Evolutionary conservation across 2,888 invertebrate species (phyloP), one percentile per base, ranked within the genome.

Genomic region (Eristalis tenax): DNA sequence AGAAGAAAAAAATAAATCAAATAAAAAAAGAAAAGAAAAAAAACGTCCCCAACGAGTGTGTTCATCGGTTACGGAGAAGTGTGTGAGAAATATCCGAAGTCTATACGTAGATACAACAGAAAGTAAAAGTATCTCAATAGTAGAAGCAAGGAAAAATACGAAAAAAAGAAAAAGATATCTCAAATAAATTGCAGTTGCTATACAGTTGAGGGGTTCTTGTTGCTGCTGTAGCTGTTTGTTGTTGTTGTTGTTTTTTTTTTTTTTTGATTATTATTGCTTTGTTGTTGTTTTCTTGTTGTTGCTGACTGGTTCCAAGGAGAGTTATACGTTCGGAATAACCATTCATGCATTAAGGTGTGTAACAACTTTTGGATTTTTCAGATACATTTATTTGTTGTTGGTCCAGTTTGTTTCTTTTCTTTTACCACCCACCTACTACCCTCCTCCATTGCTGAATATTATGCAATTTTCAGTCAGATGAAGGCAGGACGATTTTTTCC

Each of bases 301-400:
- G 50, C 32, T 83, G 63, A 65, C 83, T 87, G 83, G 68, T 76
- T 65, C 76, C 87, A 87, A 87, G 83, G 83, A 79, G 87, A 83
- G 26, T 83, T 87, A 50, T 50, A 87, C 87, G 79, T 83, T 87
- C 87, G 87, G 87, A 87, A 83, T 87, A 87, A 80, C 83, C 83
- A 87, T 87, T 87, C 87, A 87, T 87, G 87, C 87, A 83, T 83
- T 83, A 83, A 87, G 87, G 87, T 87, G 87, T 83, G 83, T 87
- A 87, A 73, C 73, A 80, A 83, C 50, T 50, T 50, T 50, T 50
- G 18, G 18, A 78, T 82, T 59, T 73, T 57, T 70, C 78, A 68
- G 64, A 35, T 70, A 64, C 70, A 69, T 56, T 68, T 70, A 70
- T 73, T 73, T 83, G 83, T 82, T 70, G 68, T 63, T 81, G 40